Evolutionary conservation across 64 coral and sea anemone genomes (phyloP), one percentile per base, ranked within the genome.

Genomic region (Montipora sp.): DNA sequence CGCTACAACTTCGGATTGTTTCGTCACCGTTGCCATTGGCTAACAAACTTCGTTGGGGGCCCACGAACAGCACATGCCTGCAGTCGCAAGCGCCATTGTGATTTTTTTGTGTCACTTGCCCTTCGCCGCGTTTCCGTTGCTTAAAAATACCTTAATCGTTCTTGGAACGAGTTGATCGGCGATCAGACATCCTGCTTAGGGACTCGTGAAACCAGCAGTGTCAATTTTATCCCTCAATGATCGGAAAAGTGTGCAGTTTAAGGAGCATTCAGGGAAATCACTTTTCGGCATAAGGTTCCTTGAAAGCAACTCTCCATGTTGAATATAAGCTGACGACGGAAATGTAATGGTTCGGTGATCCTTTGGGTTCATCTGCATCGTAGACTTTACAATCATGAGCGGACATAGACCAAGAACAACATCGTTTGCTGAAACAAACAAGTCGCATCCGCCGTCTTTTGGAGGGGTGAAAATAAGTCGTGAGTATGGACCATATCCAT

Each of bases 11-110:
- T 92, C 95, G 95, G 89, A 59, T 76, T 77, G 49, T 98, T 94
- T 98, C 95, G 95, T 98, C 92, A 94, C 68, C 82, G 95, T 98
- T 98, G 92, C 92, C 75, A 98, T 98, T 98, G 95, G 95, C 95
- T 98, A 94, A 98, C 95, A 98, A 98, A 94, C 95, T 98, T 98
- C 91, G 95, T 80, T 98, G 95, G 95, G 95, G 95, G 95, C 84
- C 89, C 83, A 80, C 90, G 66, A 80, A 92, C 94, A 73, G 92
- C 95, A 98, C 95, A 98, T 98, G 95, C 95, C 95, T 92, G 89
- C 90, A 71, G 91, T 96, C 82, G 92, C 95, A 77, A 98, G 95
- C 95, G 95, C 95, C 95, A 98, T 98, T 98, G 95, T 98, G 92
- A 98, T 84, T 96, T 93, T 57, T 96, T 85, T 81, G 95, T 96